These are phyloP conservation scores for Amphiprion percula DNA, from an alignment of 2,113 vertebrate genomes.

Conservation along the genomic window DNA sequence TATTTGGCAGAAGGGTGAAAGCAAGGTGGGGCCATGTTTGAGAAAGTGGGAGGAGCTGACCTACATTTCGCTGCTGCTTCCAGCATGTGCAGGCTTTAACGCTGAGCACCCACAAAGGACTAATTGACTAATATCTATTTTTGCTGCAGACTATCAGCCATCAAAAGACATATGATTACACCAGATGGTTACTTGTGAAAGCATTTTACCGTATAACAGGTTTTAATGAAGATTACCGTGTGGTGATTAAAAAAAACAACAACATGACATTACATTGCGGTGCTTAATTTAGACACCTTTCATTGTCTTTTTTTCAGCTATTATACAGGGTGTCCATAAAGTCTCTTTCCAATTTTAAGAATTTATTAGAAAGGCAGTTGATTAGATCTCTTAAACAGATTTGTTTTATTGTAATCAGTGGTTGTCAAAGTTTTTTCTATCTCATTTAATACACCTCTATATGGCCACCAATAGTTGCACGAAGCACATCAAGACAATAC, in stretches of 20 bases:
- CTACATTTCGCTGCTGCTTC: conserved; percentile 76
- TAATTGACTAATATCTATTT: conserved; percentile 52
- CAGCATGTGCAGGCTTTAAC: neutral
- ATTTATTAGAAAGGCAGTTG: too few relatives aligned
- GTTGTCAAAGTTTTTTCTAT: too few relatives aligned
- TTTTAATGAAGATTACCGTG: neutral
- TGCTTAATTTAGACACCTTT: neutral
- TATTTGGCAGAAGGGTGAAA: conserved; percentile 51
- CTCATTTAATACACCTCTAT: too few relatives aligned
- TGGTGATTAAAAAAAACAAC: neutral
- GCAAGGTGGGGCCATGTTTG: conserved; percentile 38
- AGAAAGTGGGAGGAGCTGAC: conserved; percentile 76
- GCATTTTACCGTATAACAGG: neutral
- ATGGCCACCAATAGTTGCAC: too few relatives aligned
- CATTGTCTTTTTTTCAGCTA: neutral
- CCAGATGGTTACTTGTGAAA: conserved; percentile 5
- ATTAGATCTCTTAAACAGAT: too few relatives aligned
- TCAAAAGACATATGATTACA: neutral
- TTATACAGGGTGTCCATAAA: neutral
- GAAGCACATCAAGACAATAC: too few relatives aligned
- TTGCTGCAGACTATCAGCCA: conserved; percentile 7
- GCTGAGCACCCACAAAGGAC: conserved; percentile 36
- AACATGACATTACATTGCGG: too few relatives aligned
- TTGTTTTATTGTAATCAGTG: too few relatives aligned
- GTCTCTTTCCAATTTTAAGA: too few relatives aligned